These are phyloP conservation scores for Alethe diademata DNA, from an alignment of 2,113 vertebrate species.

Conservation along the genomic window DNA sequence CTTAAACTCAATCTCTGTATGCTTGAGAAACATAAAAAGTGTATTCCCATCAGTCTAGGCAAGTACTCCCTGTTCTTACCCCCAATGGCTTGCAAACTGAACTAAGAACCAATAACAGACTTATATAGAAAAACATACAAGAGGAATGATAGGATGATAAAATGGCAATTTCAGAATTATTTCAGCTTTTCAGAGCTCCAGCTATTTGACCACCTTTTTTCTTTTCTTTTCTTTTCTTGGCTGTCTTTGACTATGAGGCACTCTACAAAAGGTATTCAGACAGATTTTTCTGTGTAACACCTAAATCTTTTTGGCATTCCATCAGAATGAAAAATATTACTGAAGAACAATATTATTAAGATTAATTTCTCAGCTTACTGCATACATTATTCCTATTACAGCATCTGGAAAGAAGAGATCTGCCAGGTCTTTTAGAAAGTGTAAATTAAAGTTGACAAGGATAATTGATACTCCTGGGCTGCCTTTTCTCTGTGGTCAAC, in stretches of 20 bases:
- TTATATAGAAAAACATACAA: neutral
- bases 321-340: constrained; percentile 5
- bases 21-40: neutral
- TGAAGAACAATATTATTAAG: neutral
- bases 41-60: neutral
- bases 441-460: constrained; percentile 46
- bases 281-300: neutral
- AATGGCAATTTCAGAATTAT: neutral
- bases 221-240: neutral
- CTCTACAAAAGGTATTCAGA: neutral
- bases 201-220: neutral
- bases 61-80: neutral
- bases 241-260: neutral
- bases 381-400: neutral
- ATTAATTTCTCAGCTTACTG: neutral
- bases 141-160: neutral
- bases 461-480: constrained; percentile 27
- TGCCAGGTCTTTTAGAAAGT: constrained; percentile 15
- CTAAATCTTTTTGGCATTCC: neutral
- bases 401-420: neutral
- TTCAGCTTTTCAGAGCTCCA: neutral
- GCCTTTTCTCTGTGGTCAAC: neutral
- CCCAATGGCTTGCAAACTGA: neutral
- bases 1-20: neutral
- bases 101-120: neutral